These are phyloP conservation scores for Hippopotamyrus pictus DNA, from an alignment of 2,797 vertebrate genomes.

Conservation along the genomic window DNA sequence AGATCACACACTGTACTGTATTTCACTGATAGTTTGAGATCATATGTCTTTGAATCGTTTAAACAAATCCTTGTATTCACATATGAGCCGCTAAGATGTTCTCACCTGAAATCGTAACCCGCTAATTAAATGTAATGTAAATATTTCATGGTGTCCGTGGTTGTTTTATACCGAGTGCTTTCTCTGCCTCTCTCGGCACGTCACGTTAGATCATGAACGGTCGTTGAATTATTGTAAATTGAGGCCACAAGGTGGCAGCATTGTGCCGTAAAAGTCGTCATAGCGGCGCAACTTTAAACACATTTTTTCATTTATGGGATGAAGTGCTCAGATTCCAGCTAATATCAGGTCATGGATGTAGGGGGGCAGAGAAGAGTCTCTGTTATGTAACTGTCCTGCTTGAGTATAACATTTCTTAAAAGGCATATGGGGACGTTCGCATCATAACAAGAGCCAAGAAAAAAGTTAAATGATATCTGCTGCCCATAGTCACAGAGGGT, in stretches of 20 bases:
- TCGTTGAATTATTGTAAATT: neutral
- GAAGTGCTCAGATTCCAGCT: neutral
- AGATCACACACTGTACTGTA: neutral
- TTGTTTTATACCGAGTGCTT: neutral
- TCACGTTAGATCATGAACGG: neutral
- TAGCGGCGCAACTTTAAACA: neutral
- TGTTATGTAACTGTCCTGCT: neutral
- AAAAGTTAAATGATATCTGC: neutral
- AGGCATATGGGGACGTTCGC: neutral
- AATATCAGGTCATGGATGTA: neutral
- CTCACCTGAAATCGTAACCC: neutral
- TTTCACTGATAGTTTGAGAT: neutral
- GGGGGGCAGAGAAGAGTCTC: neutral
- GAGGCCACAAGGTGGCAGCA: conserved; percentile 12
- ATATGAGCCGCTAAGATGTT: neutral
- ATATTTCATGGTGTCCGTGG: neutral
- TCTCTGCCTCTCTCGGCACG: neutral
- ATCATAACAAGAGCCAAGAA: neutral
- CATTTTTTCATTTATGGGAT: neutral
- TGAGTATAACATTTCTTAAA: neutral
- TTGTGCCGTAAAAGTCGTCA: neutral
- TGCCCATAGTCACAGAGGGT: neutral
- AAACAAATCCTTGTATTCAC: neutral
- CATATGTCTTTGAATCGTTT: neutral
- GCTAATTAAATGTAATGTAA: neutral